Base-by-base conservation (phyloP, 2,888 invertebrate species). In the Drosophila ezoana region DNA sequence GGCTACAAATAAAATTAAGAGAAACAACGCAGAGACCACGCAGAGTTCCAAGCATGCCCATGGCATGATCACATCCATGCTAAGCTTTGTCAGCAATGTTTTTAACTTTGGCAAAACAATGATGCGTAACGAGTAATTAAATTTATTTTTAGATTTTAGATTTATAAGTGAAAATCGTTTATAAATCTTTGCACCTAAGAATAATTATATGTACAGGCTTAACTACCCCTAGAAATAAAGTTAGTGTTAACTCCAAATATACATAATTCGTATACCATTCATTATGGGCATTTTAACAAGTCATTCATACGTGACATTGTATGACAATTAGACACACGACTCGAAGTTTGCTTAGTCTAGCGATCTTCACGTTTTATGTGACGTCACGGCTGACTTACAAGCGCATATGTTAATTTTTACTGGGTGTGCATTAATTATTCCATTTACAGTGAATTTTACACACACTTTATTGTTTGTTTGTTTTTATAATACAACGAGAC, bases 31-130 rank as follows among this genome's bases (percentile, higher is more conserved):
- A 1, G 44, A 67, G 10, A 66, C 72, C 14, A 65, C 79, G 1
- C 43, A 67, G 43, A 85, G 86, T 32, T 83, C 83, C 3, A 85
- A 85, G 14, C 87, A 83, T 63, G 83, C 83, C n/a, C 86, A 87
- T 38, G 54, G 69, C 10, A 83, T 83, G 87, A 82, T 83, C 41
- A 85, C 80, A 5, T 87, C 83, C 0, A 85, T 83, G 87, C 44
- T 83, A 1, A 65, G 64, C 11, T 87, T 83, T 66, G 69, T 83
- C 13, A 87, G 68, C 28, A 83, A 63, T 23, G 51, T 70, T 6
- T 28, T 82, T 6, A 72, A 66, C 38, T 72, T 83, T 40, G 83
- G 83, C 20, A 69, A 60, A n/a, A 68, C 80, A 37, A 57, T 83
- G 0, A 43, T 83, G 0, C 43, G 57, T 10, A 66, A 78, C 49